These are phyloP conservation scores for Caenorhabditis becei DNA, from an alignment of 2,888 invertebrate genomes.

Conservation along the genomic window DNA sequence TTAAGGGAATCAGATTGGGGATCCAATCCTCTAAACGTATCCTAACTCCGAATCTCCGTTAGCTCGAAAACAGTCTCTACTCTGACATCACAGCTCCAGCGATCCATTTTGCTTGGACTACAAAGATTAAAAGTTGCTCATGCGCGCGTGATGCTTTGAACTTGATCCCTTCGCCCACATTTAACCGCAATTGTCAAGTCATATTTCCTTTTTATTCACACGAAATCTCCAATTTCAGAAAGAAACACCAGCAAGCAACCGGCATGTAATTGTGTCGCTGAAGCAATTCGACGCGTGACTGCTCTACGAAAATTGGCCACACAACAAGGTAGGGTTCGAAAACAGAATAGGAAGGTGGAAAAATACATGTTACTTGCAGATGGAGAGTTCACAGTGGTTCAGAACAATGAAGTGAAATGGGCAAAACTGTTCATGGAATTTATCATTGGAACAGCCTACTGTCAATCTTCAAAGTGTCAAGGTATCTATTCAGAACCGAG, in stretches of 20 bases:
- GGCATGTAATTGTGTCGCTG: constrained; percentile 67
- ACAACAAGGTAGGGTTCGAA: constrained; percentile 59
- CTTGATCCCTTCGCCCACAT: not conserved
- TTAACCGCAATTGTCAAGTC: not conserved
- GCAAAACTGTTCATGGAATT: constrained; percentile 78
- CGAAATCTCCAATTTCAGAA: constrained; percentile 45
- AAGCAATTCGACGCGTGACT: constrained; percentile 66
- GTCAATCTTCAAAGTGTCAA: constrained; percentile 66
- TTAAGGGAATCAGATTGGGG: too few relatives aligned
- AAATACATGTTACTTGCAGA: constrained; percentile 58
- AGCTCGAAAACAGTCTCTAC: too few relatives aligned
- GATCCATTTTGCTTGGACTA: too few relatives aligned
- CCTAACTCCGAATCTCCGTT: too few relatives aligned
- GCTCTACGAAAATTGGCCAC: constrained; percentile 60
- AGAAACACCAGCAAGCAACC: constrained; percentile 33
- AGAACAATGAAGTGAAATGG: constrained; percentile 74
- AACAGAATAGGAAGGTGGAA: too few relatives aligned
- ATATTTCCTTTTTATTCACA: not conserved
- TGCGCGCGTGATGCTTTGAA: not conserved
- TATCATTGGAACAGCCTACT: constrained; percentile 70
- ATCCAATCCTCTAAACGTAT: too few relatives aligned
- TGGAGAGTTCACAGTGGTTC: constrained; percentile 67
- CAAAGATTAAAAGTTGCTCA: too few relatives aligned
- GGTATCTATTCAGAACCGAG: constrained; percentile 30
- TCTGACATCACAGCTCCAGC: too few relatives aligned